Evolutionary conservation across 2,113 vertebrate species (phyloP), one percentile per base, ranked within the genome.

Genomic region (Ailuropoda melanoleuca): DNA sequence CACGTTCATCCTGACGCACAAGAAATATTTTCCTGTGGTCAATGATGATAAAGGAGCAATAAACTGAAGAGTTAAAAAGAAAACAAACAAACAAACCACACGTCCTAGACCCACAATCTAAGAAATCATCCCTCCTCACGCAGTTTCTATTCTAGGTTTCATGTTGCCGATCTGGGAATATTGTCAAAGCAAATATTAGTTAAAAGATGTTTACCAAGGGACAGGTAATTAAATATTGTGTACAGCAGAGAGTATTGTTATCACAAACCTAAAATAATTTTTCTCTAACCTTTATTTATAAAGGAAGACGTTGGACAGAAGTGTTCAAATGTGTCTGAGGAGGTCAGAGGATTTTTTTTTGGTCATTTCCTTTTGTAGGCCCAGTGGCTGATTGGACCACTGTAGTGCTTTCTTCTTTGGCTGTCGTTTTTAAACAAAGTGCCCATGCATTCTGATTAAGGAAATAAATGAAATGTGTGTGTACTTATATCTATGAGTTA

Each of bases 121-220:
- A 92, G 91, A 97, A 86, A 56, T 93, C 75, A 9, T 97, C 66
- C 90, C 96, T 98, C 94, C 90, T 96, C 92, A 95, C 0, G 62
- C 37, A 93, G 18, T 84, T 95, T 98, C 97, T 97, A 85, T 97
- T 96, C 94, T 31, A 92, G 96, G 93, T 93, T 98, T 98, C 96
- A 97, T 72, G 75, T 95, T 97, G 96, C 93, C 92, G 96, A 88
- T 93, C 96, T 85, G 95, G 98, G 98, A 99, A 98, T 84, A 53
- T 53, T 84, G 97, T 98, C 98, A 98, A 98, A 98, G 96, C 93
- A 98, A 99, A 98, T 97, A 97, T 98, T 98, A 97, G 94, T 98
- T 92, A 97, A 95, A 90, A 98, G 94, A 90, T 98, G 95, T 98
- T 99, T 99, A 98, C 97, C 97, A 96, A 98, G 97, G 98, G 97